Base-by-base conservation (phyloP, 2,113 vertebrate genomes). In the Oncorhynchus keta region DNA sequence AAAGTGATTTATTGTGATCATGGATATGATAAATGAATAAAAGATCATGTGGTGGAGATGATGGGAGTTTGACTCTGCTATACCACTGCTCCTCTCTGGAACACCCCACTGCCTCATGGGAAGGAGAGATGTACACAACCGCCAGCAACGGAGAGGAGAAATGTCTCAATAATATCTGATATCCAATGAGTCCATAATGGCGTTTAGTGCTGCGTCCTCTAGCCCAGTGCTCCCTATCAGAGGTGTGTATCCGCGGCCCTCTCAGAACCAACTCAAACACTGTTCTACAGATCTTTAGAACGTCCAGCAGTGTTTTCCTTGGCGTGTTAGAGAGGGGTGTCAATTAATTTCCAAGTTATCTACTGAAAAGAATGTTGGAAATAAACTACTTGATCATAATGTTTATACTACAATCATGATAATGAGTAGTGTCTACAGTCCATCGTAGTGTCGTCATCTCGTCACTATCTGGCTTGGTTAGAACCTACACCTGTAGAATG, bases 31-130 rank as follows among this genome's bases (percentile, higher is more conserved):
- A 45, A 45, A 11, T 45, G 6, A 61, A 82, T 86, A 81, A 66
- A 69, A 24, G 80, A 84, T 81, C 72, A 86, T 73, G 72, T 80
- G 78, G 82, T 77, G 69, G 73, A 85, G 84, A 82, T 83, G 73
- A 81, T 76, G 85, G 35, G 35, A 89, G 87, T 39, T 39, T 51
- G 49, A 9, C 89, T 39, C 39, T 87, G 85, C 79, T 24, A 68
- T 74, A 83, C 77, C 24, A 26, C 64, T 30, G 39, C 59, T 35
- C 28, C 26, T 30, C 26, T 26, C 16, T 68, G 66, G 26, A 68
- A 68, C 66, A 14, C 39, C 39, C 39, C 39, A 39, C 39, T 39
- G 39, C 39, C 39, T 39, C 39, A 39, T 39, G 35, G 35, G 35
- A 35, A 26, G 28, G 26, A 26, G 26, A 5, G 11, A 30, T 24